phyloP scores from a whole-genome alignment of 2,797 vertebrate species.

The Sebastolobus alascanus region DNA sequence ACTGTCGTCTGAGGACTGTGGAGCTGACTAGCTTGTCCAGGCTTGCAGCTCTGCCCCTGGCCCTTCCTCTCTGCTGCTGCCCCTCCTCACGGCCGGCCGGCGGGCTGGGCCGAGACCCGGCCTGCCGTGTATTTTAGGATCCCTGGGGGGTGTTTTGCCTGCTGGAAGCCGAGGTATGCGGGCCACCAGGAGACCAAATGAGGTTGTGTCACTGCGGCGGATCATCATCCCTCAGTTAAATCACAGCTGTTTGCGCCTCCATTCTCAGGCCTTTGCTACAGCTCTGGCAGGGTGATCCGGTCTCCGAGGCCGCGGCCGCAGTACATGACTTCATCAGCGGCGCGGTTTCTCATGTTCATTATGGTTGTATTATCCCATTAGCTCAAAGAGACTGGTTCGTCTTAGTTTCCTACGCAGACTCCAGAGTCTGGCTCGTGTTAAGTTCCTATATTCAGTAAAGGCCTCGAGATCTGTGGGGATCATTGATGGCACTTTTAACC shows the following conservation, averaged over 20 bases:
- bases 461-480: constrained; percentile 15
- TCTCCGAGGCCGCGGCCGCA: constrained; percentile 20
- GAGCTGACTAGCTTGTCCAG: constrained; percentile 65
- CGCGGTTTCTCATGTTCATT: constrained; percentile 49
- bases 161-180: constrained; percentile 77
- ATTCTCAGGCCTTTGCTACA: constrained; percentile 49
- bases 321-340: constrained; percentile 53
- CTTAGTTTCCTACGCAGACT: constrained; percentile 33
- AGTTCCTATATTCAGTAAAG: constrained; percentile 43
- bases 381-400: constrained; percentile 10
- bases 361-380: constrained; percentile 39
- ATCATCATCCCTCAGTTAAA: constrained; percentile 70
- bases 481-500: constrained; percentile 49
- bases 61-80: constrained; percentile 53
- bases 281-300: constrained; percentile 29
- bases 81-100: constrained; percentile 52
- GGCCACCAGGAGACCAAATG: constrained; percentile 80
- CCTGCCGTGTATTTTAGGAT: constrained; percentile 76
- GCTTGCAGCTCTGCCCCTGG: constrained; percentile 65
- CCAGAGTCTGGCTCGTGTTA: constrained; percentile 21
- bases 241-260: constrained; percentile 66
- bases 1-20: constrained; percentile 54
- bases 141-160: constrained; percentile 75
- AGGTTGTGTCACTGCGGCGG: constrained; percentile 73
- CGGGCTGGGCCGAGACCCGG: constrained; percentile 32